Conservation (phyloP, 1,140 invertebrate species). For the Zelostemma sp. region DNA sequence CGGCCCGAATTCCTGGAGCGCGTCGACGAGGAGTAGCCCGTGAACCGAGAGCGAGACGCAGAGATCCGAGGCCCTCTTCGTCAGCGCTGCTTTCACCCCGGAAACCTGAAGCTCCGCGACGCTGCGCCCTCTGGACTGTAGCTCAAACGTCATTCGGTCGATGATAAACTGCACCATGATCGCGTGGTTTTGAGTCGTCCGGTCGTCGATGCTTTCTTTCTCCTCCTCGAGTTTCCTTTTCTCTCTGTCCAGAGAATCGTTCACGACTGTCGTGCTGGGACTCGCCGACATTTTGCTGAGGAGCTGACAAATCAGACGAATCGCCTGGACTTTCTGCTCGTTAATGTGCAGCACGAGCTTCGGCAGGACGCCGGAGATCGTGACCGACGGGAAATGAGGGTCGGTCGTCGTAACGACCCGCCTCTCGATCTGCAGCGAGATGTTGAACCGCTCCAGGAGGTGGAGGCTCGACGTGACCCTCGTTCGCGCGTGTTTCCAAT, state of each 20-base stretch:
- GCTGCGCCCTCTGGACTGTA: constrained; percentile 85
- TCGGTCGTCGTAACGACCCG: constrained; percentile 85
- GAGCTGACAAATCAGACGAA: constrained; percentile 69
- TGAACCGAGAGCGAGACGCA: constrained; percentile 89
- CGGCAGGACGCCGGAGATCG: constrained; percentile 86
- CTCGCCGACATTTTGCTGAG: constrained; percentile 51
- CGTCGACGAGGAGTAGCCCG: constrained; percentile 92
- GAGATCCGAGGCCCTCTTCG: constrained; percentile 79
- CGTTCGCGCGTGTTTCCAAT: constrained; percentile 89
- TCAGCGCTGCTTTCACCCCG: constrained; percentile 84
- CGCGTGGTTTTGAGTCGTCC: constrained; percentile 73
- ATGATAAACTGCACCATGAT: constrained; percentile 90
- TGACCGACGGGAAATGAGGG: constrained; percentile 87
- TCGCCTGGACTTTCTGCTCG: constrained; percentile 84
- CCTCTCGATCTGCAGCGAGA: constrained; percentile 84
- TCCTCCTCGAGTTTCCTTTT: constrained; percentile 54
- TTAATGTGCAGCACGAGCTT: constrained; percentile 90
- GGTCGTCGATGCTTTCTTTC: constrained; percentile 57
- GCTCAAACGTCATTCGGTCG: constrained; percentile 89
- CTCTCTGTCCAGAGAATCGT: constrained; percentile 70
- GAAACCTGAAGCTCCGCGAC: constrained; percentile 92
- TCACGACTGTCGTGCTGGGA: constrained; percentile 15
- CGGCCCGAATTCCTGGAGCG: constrained; percentile 92
- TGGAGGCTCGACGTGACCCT: constrained; percentile 88
- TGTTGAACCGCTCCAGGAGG: constrained; percentile 91